Percentiles rank a stretch among this genome's conserved stretches.
phyloP scores from a whole-genome alignment of 1,140 invertebrate species.

The Trichoplusia ni region DNA sequence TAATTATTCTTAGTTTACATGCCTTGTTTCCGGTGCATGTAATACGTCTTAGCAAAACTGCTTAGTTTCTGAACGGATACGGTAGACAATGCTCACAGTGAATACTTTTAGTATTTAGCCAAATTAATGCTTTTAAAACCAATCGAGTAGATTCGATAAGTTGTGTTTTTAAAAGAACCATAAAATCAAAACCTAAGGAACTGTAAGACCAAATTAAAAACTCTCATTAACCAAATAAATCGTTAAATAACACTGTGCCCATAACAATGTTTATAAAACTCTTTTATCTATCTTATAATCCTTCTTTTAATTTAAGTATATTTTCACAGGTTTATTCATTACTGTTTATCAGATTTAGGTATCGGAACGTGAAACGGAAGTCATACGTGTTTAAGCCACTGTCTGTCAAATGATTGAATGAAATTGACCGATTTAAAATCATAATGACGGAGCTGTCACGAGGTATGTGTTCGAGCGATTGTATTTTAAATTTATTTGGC shows the following conservation, averaged over 20 bases:
- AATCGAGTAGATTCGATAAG: too few relatives aligned
- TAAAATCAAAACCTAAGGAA: too few relatives aligned
- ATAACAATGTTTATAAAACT: background rate
- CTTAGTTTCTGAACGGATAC: background rate
- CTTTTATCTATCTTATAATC: background rate
- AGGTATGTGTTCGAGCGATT: slow-evolving; percentile 47
- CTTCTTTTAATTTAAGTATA: too few relatives aligned
- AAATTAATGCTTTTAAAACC: too few relatives aligned
- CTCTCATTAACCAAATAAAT: too few relatives aligned
- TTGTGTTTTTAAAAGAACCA: too few relatives aligned
- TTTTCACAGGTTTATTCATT: too few relatives aligned
- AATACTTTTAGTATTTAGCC: too few relatives aligned
- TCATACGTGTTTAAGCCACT: slow-evolving; percentile 15
- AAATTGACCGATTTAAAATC: slow-evolving; percentile 32
- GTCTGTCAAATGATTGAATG: slow-evolving; percentile 10
- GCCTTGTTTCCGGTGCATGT: background rate
- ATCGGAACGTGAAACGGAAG: slow-evolving; percentile 10
- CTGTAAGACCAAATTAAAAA: too few relatives aligned
- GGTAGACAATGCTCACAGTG: too few relatives aligned
- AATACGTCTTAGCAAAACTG: background rate
- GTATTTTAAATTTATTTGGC: background rate
- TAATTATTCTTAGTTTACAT: background rate
- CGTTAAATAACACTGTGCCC: too few relatives aligned
- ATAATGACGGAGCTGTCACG: slow-evolving; percentile 77
- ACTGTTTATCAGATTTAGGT: background rate